Evolutionary conservation across 2,797 vertebrate species (phyloP).

Genomic region (Podarcis lilfordi): DNA sequence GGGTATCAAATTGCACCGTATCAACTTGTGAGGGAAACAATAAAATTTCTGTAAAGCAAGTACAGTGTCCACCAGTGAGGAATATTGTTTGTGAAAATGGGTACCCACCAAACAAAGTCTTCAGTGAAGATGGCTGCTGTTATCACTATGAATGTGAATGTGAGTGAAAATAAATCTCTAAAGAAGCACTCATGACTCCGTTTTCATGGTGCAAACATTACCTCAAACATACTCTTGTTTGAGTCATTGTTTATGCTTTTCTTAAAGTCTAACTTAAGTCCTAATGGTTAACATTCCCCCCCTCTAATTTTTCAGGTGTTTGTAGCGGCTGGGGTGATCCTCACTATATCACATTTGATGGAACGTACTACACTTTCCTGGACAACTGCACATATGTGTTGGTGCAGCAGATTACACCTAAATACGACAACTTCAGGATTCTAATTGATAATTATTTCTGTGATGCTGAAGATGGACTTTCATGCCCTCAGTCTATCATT

Average conservation of each 20-base stretch:
- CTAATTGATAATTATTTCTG: slow-evolving; percentile 81
- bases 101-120: slow-evolving; percentile 74
- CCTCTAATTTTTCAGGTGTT: slow-evolving; percentile 68
- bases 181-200: fast-evolving
- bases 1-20: slow-evolving; percentile 79
- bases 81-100: slow-evolving; percentile 80
- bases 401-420: slow-evolving; percentile 78
- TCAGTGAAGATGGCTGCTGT: slow-evolving; percentile 83
- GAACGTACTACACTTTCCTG: slow-evolving; percentile 81
- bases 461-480: slow-evolving; percentile 63
- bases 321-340: slow-evolving; percentile 84
- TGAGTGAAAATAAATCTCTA: slow-evolving; percentile 73
- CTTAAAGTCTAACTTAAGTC: neutral
- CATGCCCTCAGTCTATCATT: slow-evolving; percentile 79
- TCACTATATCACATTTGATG: slow-evolving; percentile 84
- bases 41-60: slow-evolving; percentile 48
- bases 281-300: slow-evolving; percentile 28
- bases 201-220: neutral
- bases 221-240: neutral
- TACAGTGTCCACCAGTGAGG: slow-evolving; percentile 61
- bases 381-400: slow-evolving; percentile 83
- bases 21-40: slow-evolving; percentile 79
- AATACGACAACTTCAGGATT: slow-evolving; percentile 78
- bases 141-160: slow-evolving; percentile 87
- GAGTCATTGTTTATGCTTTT: slow-evolving; percentile 3